Evolutionary conservation across 1,140 invertebrate genomes (phyloP), one percentile per base, ranked within the genome.

Genomic region (Lepidurus apus): DNA sequence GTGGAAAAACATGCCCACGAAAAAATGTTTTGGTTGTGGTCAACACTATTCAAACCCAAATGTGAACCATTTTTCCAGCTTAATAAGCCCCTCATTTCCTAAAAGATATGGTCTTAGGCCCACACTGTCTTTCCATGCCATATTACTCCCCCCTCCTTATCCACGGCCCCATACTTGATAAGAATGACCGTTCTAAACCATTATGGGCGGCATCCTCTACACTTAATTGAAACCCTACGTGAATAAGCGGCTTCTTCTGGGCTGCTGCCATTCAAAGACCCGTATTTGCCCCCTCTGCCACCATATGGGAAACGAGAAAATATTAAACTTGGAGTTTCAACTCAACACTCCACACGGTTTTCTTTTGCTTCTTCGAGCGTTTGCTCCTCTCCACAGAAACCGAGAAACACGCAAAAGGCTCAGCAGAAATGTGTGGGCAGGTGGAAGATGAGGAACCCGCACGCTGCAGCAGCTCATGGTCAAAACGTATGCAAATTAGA

Each of bases 211-310:
- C 53, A 65, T 65, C 53, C 53, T 65, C 21, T 65, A 65, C 53
- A 21, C 53, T 65, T 65, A 65, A 65, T 65, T 65, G 53, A 65
- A 65, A 65, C 53, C 53, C 53, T 65, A 65, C 53, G 21, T 65
- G 53, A 65, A 65, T 65, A 65, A 65, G 21, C 53, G 53, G 53
- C 8, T 21, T 65, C 17, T 65, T n/a, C 21, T 65, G 17, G 21
- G 13, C 21, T n/a, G 13, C 53, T 65, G 6, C 17, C 53, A n/a
- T n/a, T 65, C 53, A 65, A 65, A 21, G 13, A 9, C 13, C 53
- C 53, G 4, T 65, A 65, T 65, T 65, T 65, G 53, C 53, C 53
- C 21, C 21, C 6, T 21, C 53, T n/a, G 21, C 53, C n/a, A 65
- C 53, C 53, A 65, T 65, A 65, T 65, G 53, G 53, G 53, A 65